These are phyloP conservation scores for Drosophila gunungcola DNA, from an alignment of 1,140 invertebrate species.

Conservation along the genomic window DNA sequence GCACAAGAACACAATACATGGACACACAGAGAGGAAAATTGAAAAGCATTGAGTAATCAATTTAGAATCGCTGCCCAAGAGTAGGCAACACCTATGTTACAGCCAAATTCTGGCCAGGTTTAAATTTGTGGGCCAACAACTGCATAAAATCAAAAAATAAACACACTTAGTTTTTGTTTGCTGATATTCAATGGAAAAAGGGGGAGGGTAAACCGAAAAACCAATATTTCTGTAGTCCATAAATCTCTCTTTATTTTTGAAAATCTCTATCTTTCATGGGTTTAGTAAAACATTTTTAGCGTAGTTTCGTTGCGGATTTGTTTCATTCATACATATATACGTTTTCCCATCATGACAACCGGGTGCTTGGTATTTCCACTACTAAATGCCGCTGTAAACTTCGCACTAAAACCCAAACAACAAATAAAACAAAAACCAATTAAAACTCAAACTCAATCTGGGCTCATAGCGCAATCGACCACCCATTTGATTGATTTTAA, in stretches of 20 bases:
- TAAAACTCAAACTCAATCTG: conserved; percentile 56
- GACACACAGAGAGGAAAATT: conserved; percentile 14
- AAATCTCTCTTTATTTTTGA: conserved; percentile 26
- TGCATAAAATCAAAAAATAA: neutral
- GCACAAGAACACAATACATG: conserved; percentile 37
- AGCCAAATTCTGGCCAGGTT: conserved; percentile 1
- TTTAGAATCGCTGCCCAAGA: conserved; percentile 36
- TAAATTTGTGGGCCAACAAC: conserved; percentile 12
- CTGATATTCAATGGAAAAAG: conserved; percentile 10
- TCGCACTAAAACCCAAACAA: conserved; percentile 74
- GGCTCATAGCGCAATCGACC: conserved; percentile 61
- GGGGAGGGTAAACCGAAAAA: conserved; percentile 10
- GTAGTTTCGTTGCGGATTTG: conserved; percentile 33
- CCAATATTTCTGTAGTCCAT: conserved; percentile 30
- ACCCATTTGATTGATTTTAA: conserved; percentile 58
- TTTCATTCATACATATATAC: conserved; percentile 42
- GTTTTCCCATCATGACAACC: conserved; percentile 52
- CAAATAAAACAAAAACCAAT: conserved; percentile 16
- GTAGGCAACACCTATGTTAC: conserved; percentile 41
- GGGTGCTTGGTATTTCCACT: conserved; percentile 79
- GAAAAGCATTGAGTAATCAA: conserved; percentile 13
- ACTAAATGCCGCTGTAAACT: conserved; percentile 79
- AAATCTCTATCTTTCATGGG: conserved; percentile 42
- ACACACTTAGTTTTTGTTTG: conserved; percentile 9
- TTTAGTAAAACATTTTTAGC: conserved; percentile 31